A percentile compares a stretch with the other conserved stretches of the same genome.
Conservation (phyloP, 1,140 invertebrate species). For the Xylocopa sonorina region DNA sequence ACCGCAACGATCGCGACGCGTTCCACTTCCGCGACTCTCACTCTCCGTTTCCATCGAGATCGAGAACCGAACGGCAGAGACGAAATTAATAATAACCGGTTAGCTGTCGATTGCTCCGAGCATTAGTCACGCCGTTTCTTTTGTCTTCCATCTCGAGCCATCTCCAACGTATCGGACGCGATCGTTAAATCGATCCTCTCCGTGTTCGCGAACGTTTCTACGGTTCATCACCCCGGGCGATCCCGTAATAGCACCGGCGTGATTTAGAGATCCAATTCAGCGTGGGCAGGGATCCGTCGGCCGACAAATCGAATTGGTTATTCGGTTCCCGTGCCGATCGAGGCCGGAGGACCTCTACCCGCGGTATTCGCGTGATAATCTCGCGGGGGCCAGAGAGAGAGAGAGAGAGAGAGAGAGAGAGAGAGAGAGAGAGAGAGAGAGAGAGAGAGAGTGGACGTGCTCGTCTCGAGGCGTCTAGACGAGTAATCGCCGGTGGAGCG, state of each 20-base stretch:
- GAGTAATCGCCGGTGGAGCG: not conserved
- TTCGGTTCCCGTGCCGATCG: not conserved
- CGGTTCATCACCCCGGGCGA: not conserved
- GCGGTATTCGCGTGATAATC: conserved; percentile 1
- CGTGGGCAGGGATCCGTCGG: not conserved
- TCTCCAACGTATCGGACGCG: conserved; percentile 5
- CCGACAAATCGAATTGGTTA: conserved; percentile 5
- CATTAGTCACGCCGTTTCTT: conserved; percentile 54
- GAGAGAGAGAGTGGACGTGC: no score
- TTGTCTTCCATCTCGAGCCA: conserved; percentile 37
- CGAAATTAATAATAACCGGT: conserved; percentile 50
- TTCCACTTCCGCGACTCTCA: no score
- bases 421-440: no score
- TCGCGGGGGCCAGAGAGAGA: no score
- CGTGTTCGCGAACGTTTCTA: not conserved
- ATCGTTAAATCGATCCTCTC: not conserved
- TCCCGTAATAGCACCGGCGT: conserved; percentile 6
- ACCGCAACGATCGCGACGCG: no score
- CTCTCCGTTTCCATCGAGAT: not conserved
- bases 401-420: no score
- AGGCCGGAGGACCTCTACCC: not conserved
- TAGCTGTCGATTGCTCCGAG: conserved; percentile 42
- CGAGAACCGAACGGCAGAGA: conserved; percentile 1
- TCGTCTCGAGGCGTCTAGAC: no score
- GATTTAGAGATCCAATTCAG: conserved; percentile 9